These are phyloP conservation scores for Cyaniris semiargus DNA, from an alignment of 2,888 invertebrate species.

Conservation along the genomic window DNA sequence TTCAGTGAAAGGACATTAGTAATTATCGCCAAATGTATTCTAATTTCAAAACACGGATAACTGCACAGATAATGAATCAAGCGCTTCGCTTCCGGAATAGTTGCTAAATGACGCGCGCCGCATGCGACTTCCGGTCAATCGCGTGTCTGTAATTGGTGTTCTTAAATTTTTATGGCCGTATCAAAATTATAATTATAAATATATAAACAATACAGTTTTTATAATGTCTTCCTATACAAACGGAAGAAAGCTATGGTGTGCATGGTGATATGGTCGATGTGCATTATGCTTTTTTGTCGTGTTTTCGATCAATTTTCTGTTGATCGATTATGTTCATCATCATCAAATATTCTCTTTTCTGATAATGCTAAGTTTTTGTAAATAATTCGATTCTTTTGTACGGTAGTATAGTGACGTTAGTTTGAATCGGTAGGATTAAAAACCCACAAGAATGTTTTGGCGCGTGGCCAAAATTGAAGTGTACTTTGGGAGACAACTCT, in stretches of 20 bases:
- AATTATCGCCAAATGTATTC: slow-evolving; percentile 2
- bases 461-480: no score
- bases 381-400: no score
- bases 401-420: no score
- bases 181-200: neutral
- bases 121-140: slow-evolving; percentile 28
- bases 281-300: neutral
- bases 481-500: no score
- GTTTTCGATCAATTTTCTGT: neutral
- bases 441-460: no score
- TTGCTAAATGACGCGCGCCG: slow-evolving; percentile 22
- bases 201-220: neutral
- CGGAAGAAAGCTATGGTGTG: neutral
- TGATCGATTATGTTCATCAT: neutral
- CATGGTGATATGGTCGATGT: neutral
- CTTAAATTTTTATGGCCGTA: slow-evolving; percentile 22
- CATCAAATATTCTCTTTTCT: neutral
- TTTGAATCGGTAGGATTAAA: no score
- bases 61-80: slow-evolving; percentile 20
- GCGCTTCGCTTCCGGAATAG: slow-evolving; percentile 13
- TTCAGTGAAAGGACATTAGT: slow-evolving; percentile 6
- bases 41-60: slow-evolving; percentile 18
- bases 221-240: slow-evolving; percentile 20
- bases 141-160: slow-evolving; percentile 15
- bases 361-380: no score